phyloP scores from a whole-genome alignment of 1,140 invertebrate genomes.

The Lordiphosa collinella region DNA sequence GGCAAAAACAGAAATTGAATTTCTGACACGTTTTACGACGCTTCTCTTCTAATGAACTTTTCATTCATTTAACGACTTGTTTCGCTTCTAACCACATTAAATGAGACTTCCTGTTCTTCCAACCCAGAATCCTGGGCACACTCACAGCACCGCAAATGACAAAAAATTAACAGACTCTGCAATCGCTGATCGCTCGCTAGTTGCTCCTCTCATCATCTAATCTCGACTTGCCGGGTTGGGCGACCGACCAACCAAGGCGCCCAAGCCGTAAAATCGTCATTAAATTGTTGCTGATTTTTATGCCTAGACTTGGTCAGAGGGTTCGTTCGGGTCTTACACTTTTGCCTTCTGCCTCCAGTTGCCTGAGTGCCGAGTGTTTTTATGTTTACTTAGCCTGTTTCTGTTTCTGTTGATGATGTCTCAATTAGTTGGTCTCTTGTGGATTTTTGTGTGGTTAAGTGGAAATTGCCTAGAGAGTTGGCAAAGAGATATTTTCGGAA shows the following conservation, averaged over 20 bases:
- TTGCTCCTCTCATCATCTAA: conserved; percentile 42
- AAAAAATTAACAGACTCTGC: conserved; percentile 43
- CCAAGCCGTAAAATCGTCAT: conserved; percentile 68
- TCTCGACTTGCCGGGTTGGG: conserved; percentile 23
- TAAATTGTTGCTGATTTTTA: conserved; percentile 77
- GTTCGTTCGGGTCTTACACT: conserved; percentile 55
- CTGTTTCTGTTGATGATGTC: conserved; percentile 48
- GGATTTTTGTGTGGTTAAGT: conserved; percentile 50
- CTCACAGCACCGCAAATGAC: conserved; percentile 26
- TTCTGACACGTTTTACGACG: conserved; percentile 68
- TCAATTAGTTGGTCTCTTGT: conserved; percentile 64
- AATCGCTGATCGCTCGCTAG: conserved; percentile 6
- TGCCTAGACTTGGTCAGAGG: conserved; percentile 30
- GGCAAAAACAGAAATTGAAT: conserved; percentile 47
- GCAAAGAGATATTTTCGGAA: conserved; percentile 17
- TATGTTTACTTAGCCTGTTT: conserved; percentile 41
- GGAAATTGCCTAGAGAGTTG: conserved; percentile 22
- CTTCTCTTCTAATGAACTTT: conserved; percentile 70
- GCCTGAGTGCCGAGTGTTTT: conserved; percentile 6
- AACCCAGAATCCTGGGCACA: conserved; percentile 30
- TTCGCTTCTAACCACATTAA: conserved; percentile 50
- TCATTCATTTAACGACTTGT: conserved; percentile 33
- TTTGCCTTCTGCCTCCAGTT: conserved; percentile 30
- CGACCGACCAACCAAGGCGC: conserved; percentile 13
- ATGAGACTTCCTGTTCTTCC: conserved; percentile 54